A percentile compares a stretch with the other conserved stretches of the same genome.
These are phyloP conservation scores for Vanessa tameamea DNA, from an alignment of 1,140 invertebrate genomes.

Conservation along the genomic window DNA sequence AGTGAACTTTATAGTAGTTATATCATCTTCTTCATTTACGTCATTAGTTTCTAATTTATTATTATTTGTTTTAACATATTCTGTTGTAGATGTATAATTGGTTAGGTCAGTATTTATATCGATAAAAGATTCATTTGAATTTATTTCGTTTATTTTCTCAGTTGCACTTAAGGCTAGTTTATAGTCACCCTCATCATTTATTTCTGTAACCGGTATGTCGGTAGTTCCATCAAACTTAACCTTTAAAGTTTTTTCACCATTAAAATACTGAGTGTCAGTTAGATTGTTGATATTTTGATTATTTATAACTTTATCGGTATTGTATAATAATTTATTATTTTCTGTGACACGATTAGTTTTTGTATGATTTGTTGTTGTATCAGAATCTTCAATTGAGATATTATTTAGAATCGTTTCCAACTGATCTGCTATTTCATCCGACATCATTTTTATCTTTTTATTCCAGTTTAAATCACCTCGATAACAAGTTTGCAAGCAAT, in stretches of 20 bases:
- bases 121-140: background rate
- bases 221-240: background rate
- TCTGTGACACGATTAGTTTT: background rate
- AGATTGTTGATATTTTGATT: too few species aligned
- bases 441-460: background rate
- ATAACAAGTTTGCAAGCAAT: constrained; percentile 6
- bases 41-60: background rate
- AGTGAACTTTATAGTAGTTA: background rate
- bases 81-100: background rate
- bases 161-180: background rate
- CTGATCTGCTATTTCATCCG: background rate
- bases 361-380: background rate
- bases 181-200: background rate
- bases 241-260: too few species aligned
- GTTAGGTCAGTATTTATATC: background rate
- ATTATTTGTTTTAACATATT: background rate
- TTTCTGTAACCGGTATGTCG: background rate
- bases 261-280: too few species aligned
- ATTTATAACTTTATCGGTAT: background rate
- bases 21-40: background rate
- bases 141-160: background rate
- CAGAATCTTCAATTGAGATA: background rate
- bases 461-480: constrained; percentile 3
- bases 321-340: background rate
- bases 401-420: background rate